Evolutionary conservation across 2,888 invertebrate species (phyloP), one percentile per base, ranked within the genome.

Genomic region (Emmelina monodactyla): DNA sequence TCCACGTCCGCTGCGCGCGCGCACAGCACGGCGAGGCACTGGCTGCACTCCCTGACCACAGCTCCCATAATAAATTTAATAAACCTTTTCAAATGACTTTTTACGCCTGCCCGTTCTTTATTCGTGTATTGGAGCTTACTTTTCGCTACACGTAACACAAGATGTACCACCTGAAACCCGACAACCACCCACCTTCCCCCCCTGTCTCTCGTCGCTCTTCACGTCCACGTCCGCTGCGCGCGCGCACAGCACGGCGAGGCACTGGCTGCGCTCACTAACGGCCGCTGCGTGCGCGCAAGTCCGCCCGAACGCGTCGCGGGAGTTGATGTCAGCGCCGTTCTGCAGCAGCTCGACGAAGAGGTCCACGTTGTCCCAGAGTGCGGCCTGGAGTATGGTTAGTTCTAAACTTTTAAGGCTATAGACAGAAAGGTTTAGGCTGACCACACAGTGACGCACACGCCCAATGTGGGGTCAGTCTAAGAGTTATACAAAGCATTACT

Each of bases 331-430:
- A 50, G 89, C 87, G 1, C 91, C 91, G 0, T 78, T 76, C 29
- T 84, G 82, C 5, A 94, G 54, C 16, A 94, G 76, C 65, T 93
- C 93, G 53, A 87, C 86, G n/a, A 94, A 72, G 1, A 94, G 79
- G 56, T 94, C 93, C 12, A 88, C 85, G 57, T 94, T 94, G 63
- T 93, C 92, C 92, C 94, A 94, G 11, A 93, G 64, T 0, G 93
- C 92, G 10, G 93, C 92, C 87, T 89, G 49, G 12, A 14, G n/a
- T n/a, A n/a, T n/a, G n/a, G n/a, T n/a, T n/a, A n/a, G n/a, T n/a
- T n/a, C n/a, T n/a, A n/a, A n/a, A n/a, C n/a, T n/a, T n/a, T n/a
- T n/a, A n/a, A n/a, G n/a, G n/a, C n/a, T n/a, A n/a, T n/a, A n/a
- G n/a, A n/a, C n/a, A n/a, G n/a, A n/a, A n/a, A n/a, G n/a, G n/a